A percentile compares a stretch with the other conserved stretches of the same genome.
Evolutionary conservation across 2,888 invertebrate genomes (phyloP).

Genomic region (Dioctria linearis): DNA sequence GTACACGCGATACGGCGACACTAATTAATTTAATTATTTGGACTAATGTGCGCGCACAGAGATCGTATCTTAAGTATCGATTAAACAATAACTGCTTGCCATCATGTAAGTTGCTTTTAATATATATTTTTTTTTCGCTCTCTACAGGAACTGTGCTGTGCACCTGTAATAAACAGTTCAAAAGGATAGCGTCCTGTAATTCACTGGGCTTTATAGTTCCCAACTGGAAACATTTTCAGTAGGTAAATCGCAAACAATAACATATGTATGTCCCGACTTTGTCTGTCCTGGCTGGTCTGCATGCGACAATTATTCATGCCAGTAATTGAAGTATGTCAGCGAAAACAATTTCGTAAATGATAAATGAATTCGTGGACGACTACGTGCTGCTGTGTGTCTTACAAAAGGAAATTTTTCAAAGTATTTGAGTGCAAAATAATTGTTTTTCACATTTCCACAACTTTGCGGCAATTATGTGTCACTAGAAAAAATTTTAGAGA

Average conservation of each 20-base stretch:
- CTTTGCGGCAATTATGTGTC: too few relatives aligned
- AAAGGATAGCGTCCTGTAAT: background rate
- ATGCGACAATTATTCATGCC: conserved; percentile 52
- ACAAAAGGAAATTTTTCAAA: too few relatives aligned
- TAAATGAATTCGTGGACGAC: conserved; percentile 32
- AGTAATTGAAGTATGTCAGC: conserved; percentile 53
- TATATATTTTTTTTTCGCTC: conserved; percentile 9
- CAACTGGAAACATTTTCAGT: background rate
- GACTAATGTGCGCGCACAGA: conserved; percentile 60
- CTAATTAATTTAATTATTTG: conserved; percentile 64
- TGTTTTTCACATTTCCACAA: too few relatives aligned
- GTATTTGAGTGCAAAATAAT: too few relatives aligned
- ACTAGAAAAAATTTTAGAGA: too few relatives aligned
- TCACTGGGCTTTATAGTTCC: background rate
- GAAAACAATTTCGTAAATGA: conserved; percentile 45
- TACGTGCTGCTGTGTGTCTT: too few relatives aligned
- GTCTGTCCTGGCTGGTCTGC: background rate
- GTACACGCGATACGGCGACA: conserved; percentile 62
- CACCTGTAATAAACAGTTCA: conserved; percentile 15
- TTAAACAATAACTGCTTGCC: conserved; percentile 61
- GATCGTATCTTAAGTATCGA: conserved; percentile 62
- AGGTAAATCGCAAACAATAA: conserved; percentile 41
- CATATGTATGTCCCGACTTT: conserved; percentile 37
- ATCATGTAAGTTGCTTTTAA: conserved; percentile 58
- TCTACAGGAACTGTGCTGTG: background rate